Evolutionary conservation across 92 coral and sea anemone species (phyloP).

Genomic region (Actinostola sp.): DNA sequence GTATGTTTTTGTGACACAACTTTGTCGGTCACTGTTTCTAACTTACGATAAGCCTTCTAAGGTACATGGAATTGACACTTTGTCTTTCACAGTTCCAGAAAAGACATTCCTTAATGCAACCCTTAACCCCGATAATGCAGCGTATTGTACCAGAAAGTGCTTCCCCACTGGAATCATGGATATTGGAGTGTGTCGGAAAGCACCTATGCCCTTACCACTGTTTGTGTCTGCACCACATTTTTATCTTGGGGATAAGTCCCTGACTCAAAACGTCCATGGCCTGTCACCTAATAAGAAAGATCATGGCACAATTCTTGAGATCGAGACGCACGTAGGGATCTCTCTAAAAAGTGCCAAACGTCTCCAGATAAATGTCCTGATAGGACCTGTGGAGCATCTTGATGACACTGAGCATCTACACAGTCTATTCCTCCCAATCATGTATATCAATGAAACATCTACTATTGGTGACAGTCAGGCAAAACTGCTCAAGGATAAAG

Average conservation of each 20-base stretch:
- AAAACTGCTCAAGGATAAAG: constrained; percentile 63
- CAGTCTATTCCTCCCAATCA: constrained; percentile 67
- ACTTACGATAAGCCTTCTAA: constrained; percentile 29
- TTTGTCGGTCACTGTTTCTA: constrained; percentile 83
- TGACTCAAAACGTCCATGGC: constrained; percentile 66
- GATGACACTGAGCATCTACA: constrained; percentile 47
- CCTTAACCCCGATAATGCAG: constrained; percentile 73
- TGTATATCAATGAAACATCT: constrained; percentile 81
- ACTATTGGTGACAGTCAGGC: constrained; percentile 61
- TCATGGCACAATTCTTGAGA: constrained; percentile 81
- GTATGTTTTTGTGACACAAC: constrained; percentile 81
- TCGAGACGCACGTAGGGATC: constrained; percentile 86
- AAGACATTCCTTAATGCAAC: constrained; percentile 63
- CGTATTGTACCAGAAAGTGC: constrained; percentile 79
- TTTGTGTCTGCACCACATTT: constrained; percentile 93
- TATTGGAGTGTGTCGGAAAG: constrained; percentile 77
- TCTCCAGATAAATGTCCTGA: constrained; percentile 76
- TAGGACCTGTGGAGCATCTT: constrained; percentile 64
- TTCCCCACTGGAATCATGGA: constrained; percentile 86
- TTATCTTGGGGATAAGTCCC: constrained; percentile 72
- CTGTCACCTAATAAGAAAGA: constrained; percentile 73
- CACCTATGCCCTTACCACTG: constrained; percentile 73
- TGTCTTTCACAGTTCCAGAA: constrained; percentile 68
- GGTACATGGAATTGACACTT: constrained; percentile 65
- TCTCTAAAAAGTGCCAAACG: constrained; percentile 79